Evolutionary conservation across 1,140 invertebrate genomes (phyloP).

Genomic region (Aphaenogaster ashmeadi): DNA sequence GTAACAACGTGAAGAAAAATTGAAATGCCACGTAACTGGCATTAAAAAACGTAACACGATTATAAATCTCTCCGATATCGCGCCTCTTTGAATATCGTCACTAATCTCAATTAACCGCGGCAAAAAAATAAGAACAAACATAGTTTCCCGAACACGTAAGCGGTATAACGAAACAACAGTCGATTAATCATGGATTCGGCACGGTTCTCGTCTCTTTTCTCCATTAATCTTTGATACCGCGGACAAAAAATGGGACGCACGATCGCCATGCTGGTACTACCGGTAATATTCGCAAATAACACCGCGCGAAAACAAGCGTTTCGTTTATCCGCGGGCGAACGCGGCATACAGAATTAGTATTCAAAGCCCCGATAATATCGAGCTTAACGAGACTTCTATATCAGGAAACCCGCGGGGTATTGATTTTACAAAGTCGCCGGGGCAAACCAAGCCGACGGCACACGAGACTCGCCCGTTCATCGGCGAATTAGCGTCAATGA

Average conservation of each 20-base stretch:
- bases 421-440: slow-evolving; percentile 59
- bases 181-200: slow-evolving; percentile 59
- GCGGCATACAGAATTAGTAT: slow-evolving; percentile 49
- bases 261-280: slow-evolving; percentile 14
- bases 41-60: slow-evolving; percentile 47
- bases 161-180: slow-evolving; percentile 47
- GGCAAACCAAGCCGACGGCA: slow-evolving; percentile 35
- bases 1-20: slow-evolving; percentile 32
- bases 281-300: slow-evolving; percentile 26
- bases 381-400: slow-evolving; percentile 63
- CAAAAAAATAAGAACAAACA: slow-evolving; percentile 58
- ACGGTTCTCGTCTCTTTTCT: slow-evolving; percentile 55
- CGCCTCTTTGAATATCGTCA: slow-evolving; percentile 56
- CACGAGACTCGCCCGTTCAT: slow-evolving; percentile 52
- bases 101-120: slow-evolving; percentile 51
- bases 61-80: slow-evolving; percentile 48
- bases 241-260: slow-evolving; percentile 51
- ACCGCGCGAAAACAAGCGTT: slow-evolving; percentile 54
- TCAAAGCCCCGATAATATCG: slow-evolving; percentile 56
- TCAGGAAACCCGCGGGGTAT: slow-evolving; percentile 58
- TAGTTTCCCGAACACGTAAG: slow-evolving; percentile 43
- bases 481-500: slow-evolving; percentile 52
- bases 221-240: slow-evolving; percentile 59
- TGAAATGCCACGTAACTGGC: slow-evolving; percentile 23
- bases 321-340: slow-evolving; percentile 31